Evolutionary conservation across 2,888 invertebrate genomes (phyloP).

Genomic region (Mythimna ferrago): DNA sequence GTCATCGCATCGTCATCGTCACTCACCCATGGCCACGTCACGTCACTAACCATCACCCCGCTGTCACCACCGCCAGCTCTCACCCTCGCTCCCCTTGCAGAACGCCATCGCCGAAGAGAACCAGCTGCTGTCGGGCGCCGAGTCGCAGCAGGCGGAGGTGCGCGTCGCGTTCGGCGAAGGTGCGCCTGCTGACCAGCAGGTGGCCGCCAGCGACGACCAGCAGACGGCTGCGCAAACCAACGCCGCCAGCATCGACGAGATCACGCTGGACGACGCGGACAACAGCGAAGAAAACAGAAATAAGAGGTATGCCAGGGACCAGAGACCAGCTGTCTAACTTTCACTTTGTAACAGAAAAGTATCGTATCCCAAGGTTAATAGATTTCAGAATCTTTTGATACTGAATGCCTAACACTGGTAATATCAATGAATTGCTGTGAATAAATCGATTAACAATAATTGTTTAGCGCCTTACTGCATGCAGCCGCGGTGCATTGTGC

Average conservation of each 20-base stretch:
- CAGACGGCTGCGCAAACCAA: constrained; percentile 91
- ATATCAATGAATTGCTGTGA: constrained; percentile 14
- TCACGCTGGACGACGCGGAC: constrained; percentile 93
- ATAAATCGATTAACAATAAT: constrained; percentile 15
- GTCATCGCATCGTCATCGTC: constrained; percentile 71
- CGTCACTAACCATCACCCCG: constrained; percentile 61
- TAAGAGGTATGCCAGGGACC: constrained; percentile 90
- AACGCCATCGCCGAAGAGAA: constrained; percentile 86
- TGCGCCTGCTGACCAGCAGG: constrained; percentile 68
- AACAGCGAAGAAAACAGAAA: constrained; percentile 95
- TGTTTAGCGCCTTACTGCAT: constrained; percentile 1
- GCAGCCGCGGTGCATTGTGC: neutral
- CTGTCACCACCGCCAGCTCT: constrained; percentile 21
- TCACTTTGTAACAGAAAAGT: neutral
- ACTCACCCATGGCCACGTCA: constrained; percentile 64
- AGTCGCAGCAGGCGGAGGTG: constrained; percentile 92
- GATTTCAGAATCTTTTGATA: constrained; percentile 10
- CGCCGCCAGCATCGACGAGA: constrained; percentile 92
- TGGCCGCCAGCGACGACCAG: constrained; percentile 80
- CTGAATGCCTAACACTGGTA: neutral
- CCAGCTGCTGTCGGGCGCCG: constrained; percentile 89
- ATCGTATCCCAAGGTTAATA: neutral
- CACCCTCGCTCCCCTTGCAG: constrained; percentile 71
- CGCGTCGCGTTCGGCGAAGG: constrained; percentile 90
- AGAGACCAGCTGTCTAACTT: neutral